Conservation (phyloP, 2,888 invertebrate genomes). For the Nomada fucata region DNA sequence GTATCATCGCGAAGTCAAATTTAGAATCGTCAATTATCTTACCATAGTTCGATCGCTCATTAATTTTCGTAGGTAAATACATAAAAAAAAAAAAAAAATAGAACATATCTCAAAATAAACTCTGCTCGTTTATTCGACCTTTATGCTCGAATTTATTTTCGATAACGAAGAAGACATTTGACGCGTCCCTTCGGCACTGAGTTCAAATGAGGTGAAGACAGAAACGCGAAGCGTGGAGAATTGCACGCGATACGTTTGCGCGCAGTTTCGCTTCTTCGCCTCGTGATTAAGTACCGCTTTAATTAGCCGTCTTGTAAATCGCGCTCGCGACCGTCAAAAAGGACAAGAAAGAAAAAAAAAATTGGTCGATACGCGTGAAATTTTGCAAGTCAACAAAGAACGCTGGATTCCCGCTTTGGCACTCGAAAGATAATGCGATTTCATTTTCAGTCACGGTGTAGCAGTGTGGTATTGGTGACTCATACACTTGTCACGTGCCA, state of each 20-base stretch:
- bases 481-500: background rate
- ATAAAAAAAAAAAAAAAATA: too few species aligned
- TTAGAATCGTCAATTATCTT: too few species aligned
- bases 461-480: background rate
- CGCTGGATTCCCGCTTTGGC: background rate
- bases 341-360: too few species aligned
- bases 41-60: too few species aligned
- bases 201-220: constrained; percentile 5
- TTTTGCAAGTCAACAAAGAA: background rate
- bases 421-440: constrained; percentile 4
- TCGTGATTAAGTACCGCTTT: constrained; percentile 47
- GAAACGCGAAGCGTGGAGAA: constrained; percentile 29
- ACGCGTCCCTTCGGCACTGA: too few species aligned
- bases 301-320: constrained; percentile 26
- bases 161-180: too few species aligned
- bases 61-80: too few species aligned
- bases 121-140: too few species aligned
- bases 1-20: too few species aligned
- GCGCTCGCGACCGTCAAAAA: too few species aligned
- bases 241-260: constrained; percentile 31
- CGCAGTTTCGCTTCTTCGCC: constrained; percentile 22
- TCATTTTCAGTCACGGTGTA: background rate
- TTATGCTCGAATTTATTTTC: too few species aligned
- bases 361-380: background rate
- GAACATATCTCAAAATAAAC: too few species aligned